These are phyloP conservation scores for Pangasius macronema DNA, from an alignment of 2,797 vertebrate genomes.

Conservation along the genomic window DNA sequence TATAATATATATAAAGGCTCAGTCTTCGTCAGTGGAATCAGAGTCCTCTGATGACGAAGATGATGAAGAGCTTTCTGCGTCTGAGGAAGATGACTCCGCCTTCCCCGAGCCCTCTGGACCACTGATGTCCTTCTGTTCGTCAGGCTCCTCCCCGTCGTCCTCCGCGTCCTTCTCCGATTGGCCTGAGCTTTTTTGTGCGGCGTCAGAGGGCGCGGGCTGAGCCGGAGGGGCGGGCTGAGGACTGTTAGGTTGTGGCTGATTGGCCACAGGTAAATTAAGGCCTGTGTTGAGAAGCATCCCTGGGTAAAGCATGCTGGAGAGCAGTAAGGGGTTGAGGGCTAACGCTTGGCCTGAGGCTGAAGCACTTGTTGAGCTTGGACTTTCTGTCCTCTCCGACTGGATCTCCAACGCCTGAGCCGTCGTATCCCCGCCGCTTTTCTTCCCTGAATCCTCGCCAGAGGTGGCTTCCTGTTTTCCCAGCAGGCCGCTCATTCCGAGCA, in stretches of 20 bases:
- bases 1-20: slow-evolving; percentile 72
- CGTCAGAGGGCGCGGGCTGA: slow-evolving; percentile 71
- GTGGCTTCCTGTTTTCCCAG: slow-evolving; percentile 81
- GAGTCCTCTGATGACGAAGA: slow-evolving; percentile 87
- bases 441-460: slow-evolving; percentile 74
- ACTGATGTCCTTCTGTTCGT: slow-evolving; percentile 90
- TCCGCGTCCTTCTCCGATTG: slow-evolving; percentile 74
- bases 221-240: slow-evolving; percentile 76
- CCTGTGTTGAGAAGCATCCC: slow-evolving; percentile 99
- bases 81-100: slow-evolving; percentile 88
- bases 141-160: slow-evolving; percentile 80
- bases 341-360: slow-evolving; percentile 80
- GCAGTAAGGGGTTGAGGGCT: slow-evolving; percentile 94
- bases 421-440: slow-evolving; percentile 70
- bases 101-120: slow-evolving; percentile 94
- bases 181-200: slow-evolving; percentile 69
- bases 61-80: slow-evolving; percentile 87
- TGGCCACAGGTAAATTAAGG: slow-evolving; percentile 96
- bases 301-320: slow-evolving; percentile 98
- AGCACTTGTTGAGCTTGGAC: slow-evolving; percentile 79
- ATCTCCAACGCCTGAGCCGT: slow-evolving; percentile 71
- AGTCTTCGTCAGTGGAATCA: slow-evolving; percentile 96
- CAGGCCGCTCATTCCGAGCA: slow-evolving; percentile 86
- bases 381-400: slow-evolving; percentile 95
- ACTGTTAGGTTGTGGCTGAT: slow-evolving; percentile 87